phyloP scores from a whole-genome alignment of 2,113 vertebrate genomes.

The Mellivora capensis region DNA sequence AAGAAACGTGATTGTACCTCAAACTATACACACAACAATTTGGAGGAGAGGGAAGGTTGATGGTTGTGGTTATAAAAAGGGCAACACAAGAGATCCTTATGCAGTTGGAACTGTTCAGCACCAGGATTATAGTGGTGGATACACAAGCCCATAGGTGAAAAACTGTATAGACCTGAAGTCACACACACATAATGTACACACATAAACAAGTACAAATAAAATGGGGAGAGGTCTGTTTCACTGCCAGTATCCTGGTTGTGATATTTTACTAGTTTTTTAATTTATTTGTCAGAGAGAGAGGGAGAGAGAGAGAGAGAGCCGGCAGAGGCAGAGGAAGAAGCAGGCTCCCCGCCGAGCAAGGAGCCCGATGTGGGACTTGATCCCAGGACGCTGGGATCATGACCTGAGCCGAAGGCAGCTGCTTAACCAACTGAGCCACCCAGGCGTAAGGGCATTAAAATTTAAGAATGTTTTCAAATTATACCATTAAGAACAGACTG shows the following conservation, averaged over 20 bases:
- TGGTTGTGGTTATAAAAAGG: not conserved
- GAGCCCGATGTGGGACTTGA: too few species aligned
- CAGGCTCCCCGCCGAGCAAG: too few species aligned
- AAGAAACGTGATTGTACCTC: not conserved
- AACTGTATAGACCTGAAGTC: not conserved
- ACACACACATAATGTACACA: not conserved
- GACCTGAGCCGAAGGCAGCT: too few species aligned
- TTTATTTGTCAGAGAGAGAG: too few species aligned
- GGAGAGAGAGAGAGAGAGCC: too few species aligned
- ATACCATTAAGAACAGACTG: not conserved
- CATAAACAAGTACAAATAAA: not conserved
- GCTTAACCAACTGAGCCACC: too few species aligned
- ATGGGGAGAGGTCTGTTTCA: not conserved
- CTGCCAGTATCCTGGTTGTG: not conserved
- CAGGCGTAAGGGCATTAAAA: too few species aligned
- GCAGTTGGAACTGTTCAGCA: not conserved
- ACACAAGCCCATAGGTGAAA: not conserved
- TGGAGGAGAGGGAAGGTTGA: not conserved
- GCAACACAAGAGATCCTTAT: not conserved
- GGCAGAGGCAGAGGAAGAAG: too few species aligned
- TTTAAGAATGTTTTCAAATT: not conserved
- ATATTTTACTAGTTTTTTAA: not conserved
- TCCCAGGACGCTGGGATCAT: too few species aligned
- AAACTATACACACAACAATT: not conserved
- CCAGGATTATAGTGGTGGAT: not conserved